A percentile compares a stretch with the other conserved stretches of the same genome.
phyloP scores from a whole-genome alignment of 2,113 vertebrate species.

The Megaceryle torquata region DNA sequence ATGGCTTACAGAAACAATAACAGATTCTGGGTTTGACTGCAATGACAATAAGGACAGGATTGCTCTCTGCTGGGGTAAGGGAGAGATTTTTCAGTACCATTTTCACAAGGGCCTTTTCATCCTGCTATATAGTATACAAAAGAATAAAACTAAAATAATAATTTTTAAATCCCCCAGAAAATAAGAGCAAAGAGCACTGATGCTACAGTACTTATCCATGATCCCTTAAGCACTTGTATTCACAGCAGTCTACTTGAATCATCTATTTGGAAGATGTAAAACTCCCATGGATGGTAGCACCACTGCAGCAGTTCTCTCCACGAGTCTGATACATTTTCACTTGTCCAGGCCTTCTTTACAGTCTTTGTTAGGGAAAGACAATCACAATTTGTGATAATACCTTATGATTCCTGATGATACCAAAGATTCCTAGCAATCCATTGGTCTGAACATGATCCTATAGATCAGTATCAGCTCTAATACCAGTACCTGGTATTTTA shows the following conservation, averaged over 20 bases:
- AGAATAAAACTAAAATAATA: neutral
- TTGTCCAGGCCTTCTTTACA: neutral
- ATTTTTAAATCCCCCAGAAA: neutral
- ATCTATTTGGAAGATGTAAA: neutral
- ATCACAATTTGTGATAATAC: neutral
- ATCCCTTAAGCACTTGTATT: neutral
- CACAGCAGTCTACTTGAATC: neutral
- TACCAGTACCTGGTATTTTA: neutral
- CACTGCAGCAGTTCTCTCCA: neutral
- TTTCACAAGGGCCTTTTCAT: neutral
- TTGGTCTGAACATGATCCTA: neutral
- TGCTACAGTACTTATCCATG: neutral
- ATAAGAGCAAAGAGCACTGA: neutral
- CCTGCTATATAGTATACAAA: neutral
- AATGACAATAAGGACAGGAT: accelerated
- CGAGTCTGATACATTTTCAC: neutral
- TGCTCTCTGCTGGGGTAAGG: neutral
- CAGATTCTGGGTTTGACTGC: neutral
- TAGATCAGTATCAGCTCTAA: neutral
- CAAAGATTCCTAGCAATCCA: neutral
- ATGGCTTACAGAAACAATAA: neutral
- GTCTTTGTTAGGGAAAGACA: neutral
- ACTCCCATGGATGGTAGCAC: neutral
- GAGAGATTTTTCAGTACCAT: neutral
- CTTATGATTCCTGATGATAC: neutral